Evolutionary conservation across 2,888 invertebrate species (phyloP).

Genomic region (Caenorhabditis doughertyi): DNA sequence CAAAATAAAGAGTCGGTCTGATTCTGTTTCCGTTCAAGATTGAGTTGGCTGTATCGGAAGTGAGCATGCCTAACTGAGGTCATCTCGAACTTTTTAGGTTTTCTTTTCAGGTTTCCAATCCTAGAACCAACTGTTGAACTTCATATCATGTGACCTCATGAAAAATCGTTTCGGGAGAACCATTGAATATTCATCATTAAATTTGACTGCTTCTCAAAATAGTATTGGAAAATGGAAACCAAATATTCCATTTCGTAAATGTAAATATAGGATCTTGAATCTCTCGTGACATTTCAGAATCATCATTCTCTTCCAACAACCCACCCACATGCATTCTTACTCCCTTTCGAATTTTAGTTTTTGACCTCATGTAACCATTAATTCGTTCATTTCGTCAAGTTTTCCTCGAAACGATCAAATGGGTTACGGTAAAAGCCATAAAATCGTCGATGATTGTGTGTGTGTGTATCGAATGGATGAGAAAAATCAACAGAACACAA

Average conservation of each 20-base stretch:
- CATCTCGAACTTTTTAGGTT: too few species aligned
- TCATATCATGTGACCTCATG: not conserved
- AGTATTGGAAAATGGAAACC: not conserved
- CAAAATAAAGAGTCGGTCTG: too few species aligned
- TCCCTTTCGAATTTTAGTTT: constrained; percentile 35
- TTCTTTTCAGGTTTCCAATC: too few species aligned
- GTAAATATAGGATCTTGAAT: not conserved
- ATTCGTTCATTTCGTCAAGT: constrained; percentile 22
- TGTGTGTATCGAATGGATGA: constrained; percentile 27
- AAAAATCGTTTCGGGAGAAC: not conserved
- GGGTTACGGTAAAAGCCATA: constrained; percentile 53
- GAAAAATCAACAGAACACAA: constrained; percentile 64
- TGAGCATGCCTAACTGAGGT: too few species aligned
- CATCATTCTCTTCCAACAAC: not conserved
- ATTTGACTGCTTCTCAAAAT: not conserved
- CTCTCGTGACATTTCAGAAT: constrained; percentile 24
- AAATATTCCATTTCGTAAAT: constrained; percentile 5
- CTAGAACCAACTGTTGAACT: too few species aligned
- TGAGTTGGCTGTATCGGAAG: too few species aligned
- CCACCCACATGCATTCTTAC: not conserved
- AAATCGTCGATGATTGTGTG: constrained; percentile 42
- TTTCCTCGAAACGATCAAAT: constrained; percentile 62
- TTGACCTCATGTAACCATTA: constrained; percentile 39
- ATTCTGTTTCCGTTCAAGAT: too few species aligned
- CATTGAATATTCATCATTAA: not conserved